These are phyloP conservation scores for Tupaia tana DNA, from an alignment of 2,113 vertebrate species.

Conservation along the genomic window DNA sequence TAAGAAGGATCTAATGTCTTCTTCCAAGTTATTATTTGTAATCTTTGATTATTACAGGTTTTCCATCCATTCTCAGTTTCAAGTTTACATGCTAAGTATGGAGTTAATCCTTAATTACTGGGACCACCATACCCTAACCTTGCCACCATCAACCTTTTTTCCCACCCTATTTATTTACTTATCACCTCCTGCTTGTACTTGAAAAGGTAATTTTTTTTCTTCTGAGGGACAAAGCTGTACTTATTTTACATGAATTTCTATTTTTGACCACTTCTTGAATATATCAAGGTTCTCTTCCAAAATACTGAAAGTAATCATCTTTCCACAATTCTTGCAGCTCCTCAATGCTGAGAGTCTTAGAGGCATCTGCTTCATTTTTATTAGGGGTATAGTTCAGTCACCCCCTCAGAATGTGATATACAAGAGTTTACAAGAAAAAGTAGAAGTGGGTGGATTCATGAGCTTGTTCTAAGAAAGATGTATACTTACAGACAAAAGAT, in stretches of 20 bases:
- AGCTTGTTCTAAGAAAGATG: background rate
- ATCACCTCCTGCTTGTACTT: background rate
- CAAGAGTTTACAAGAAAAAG: background rate
- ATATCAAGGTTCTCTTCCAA: constrained; percentile 17
- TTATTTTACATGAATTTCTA: background rate
- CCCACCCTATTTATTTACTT: background rate
- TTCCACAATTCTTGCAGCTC: background rate
- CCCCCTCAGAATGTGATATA: background rate
- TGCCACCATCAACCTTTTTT: background rate
- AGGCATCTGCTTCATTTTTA: background rate
- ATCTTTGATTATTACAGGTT: background rate
- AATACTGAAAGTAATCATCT: background rate
- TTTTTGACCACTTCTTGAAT: constrained; percentile 16
- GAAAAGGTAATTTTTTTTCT: background rate
- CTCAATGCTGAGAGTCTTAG: background rate
- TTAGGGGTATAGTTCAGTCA: background rate
- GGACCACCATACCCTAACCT: background rate
- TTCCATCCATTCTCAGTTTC: background rate
- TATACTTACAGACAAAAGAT: constrained; percentile 92
- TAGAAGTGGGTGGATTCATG: background rate
- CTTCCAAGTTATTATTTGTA: constrained; percentile 28
- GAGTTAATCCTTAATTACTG: background rate
- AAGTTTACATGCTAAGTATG: background rate
- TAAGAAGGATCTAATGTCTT: constrained; percentile 4
- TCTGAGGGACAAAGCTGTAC: background rate